Evolutionary conservation across 2,888 invertebrate species (phyloP).

Genomic region (Cryptophagus acutangulus): DNA sequence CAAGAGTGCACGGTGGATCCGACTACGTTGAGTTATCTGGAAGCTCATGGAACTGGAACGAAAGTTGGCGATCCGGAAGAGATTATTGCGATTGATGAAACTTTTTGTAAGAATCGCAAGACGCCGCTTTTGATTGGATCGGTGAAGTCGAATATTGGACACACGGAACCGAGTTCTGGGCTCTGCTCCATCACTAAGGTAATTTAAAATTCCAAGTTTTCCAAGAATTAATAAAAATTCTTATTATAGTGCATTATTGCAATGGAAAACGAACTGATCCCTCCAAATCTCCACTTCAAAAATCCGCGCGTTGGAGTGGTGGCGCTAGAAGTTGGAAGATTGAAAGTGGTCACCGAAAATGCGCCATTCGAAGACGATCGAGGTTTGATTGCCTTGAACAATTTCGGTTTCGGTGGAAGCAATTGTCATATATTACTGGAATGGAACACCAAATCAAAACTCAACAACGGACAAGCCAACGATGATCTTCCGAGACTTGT

Average conservation of each 20-base stretch:
- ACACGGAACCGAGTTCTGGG: constrained; percentile 82
- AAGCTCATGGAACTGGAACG: constrained; percentile 83
- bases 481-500: constrained; percentile 70
- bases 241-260: too few relatives aligned
- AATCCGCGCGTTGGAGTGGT: constrained; percentile 51
- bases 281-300: constrained; percentile 79
- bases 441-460: constrained; percentile 56
- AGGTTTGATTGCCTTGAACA: constrained; percentile 77
- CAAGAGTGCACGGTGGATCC: constrained; percentile 68
- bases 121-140: constrained; percentile 76
- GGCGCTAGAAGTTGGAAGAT: constrained; percentile 57
- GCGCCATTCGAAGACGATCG: constrained; percentile 59
- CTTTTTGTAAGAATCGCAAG: constrained; percentile 70
- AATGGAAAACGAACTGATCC: constrained; percentile 73
- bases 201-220: too few relatives aligned
- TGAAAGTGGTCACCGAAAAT: constrained; percentile 69
- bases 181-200: constrained; percentile 61
- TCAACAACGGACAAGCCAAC: constrained; percentile 55
- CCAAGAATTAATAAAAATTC: too few relatives aligned
- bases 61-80: constrained; percentile 90
- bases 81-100: constrained; percentile 72
- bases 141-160: constrained; percentile 91
- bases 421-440: constrained; percentile 70
- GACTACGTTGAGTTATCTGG: constrained; percentile 67
- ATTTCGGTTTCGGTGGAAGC: constrained; percentile 91